phyloP scores from a whole-genome alignment of 2,797 vertebrate genomes.

The Lutjanus campechanus region DNA sequence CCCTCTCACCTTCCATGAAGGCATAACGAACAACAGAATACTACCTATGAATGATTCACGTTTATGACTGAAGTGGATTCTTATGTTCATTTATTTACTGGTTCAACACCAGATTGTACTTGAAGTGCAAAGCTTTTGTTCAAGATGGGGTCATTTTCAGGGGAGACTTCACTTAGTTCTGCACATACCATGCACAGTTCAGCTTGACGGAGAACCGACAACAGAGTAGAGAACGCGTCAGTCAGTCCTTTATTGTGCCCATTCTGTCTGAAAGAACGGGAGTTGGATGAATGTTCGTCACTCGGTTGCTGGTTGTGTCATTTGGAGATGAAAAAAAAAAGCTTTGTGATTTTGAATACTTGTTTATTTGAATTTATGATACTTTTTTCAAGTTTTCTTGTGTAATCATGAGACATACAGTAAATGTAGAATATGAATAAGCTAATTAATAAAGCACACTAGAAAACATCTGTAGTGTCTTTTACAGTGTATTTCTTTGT shows the following conservation, averaged over 20 bases:
- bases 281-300: background rate
- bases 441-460: conserved; percentile 61
- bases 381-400: conserved; percentile 69
- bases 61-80: conserved; percentile 71
- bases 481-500: background rate
- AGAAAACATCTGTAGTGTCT: conserved; percentile 5
- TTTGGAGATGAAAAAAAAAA: conserved; percentile 55
- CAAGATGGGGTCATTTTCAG: conserved; percentile 44
- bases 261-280: background rate
- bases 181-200: conserved; percentile 44
- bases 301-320: conserved; percentile 37
- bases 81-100: conserved; percentile 72
- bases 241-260: conserved; percentile 26
- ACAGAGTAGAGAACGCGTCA: conserved; percentile 7
- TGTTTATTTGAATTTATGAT: conserved; percentile 66
- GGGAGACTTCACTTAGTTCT: conserved; percentile 35
- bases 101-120: conserved; percentile 74
- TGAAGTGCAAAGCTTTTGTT: conserved; percentile 75
- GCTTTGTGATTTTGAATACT: conserved; percentile 70
- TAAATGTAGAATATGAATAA: conserved; percentile 58
- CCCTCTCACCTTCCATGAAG: conserved; percentile 93
- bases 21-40: conserved; percentile 80
- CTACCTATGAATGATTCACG: conserved; percentile 78
- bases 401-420: conserved; percentile 52
- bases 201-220: conserved; percentile 22